Conservation (phyloP, 2,888 invertebrate genomes). For the Apotomis betuletana region DNA sequence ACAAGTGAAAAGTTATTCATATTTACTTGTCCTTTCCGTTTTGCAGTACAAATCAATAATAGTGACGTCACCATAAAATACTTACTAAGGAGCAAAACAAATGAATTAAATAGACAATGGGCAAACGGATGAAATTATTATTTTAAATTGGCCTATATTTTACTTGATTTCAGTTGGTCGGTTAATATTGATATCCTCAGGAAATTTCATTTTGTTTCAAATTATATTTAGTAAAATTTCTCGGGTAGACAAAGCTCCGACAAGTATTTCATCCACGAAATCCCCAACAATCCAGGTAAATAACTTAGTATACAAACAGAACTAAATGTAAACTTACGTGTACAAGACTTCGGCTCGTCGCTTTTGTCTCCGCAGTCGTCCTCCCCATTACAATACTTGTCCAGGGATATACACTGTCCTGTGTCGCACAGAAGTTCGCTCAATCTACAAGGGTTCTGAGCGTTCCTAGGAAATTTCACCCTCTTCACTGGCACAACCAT, state of each 20-base stretch:
- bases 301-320: neutral
- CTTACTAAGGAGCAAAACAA: too few species aligned
- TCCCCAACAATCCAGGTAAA: neutral
- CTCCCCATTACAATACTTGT: conserved; percentile 90
- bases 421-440: conserved; percentile 86
- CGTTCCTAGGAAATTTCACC: conserved; percentile 63
- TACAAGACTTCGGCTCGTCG: conserved; percentile 89
- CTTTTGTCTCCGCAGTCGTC: conserved; percentile 91
- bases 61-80: too few species aligned
- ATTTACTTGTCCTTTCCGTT: too few species aligned
- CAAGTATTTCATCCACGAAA: conserved; percentile 14
- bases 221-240: neutral
- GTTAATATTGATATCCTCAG: too few species aligned
- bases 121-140: too few species aligned
- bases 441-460: conserved; percentile 77
- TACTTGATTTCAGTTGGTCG: too few species aligned
- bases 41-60: too few species aligned
- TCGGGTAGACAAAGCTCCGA: conserved; percentile 3
- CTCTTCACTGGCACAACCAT: conserved; percentile 64
- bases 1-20: too few species aligned
- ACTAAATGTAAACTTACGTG: conserved; percentile 85
- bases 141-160: too few species aligned
- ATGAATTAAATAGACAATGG: too few species aligned
- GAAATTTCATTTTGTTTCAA: too few species aligned
- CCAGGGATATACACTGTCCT: conserved; percentile 87